A percentile compares a stretch with the other conserved stretches of the same genome.
These are phyloP conservation scores for Eretmocerus hayati DNA, from an alignment of 2,888 invertebrate genomes.

Conservation along the genomic window DNA sequence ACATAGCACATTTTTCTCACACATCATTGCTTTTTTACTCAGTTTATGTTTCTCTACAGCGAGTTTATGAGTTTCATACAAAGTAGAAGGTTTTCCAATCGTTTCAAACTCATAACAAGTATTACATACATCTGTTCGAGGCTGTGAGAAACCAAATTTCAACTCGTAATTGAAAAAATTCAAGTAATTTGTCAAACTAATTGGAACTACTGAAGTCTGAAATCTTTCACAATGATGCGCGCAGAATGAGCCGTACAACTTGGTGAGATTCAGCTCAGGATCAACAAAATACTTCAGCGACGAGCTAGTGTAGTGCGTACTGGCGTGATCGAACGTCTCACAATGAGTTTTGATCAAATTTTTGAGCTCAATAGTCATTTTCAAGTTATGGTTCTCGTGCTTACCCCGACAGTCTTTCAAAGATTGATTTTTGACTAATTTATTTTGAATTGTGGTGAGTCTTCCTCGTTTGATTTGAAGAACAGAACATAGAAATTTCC, in stretches of 20 bases:
- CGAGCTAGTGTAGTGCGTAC: constrained; percentile 6
- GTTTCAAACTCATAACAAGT: not conserved
- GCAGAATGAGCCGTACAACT: constrained; percentile 14
- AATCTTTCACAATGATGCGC: constrained; percentile 16
- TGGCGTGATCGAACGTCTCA: not conserved
- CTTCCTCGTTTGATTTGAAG: not conserved
- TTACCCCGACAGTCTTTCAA: constrained; percentile 7
- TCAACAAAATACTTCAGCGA: constrained; percentile 18
- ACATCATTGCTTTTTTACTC: constrained; percentile 11
- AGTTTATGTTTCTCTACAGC: constrained; percentile 9
- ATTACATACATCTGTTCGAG: not conserved
- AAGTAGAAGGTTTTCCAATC: not conserved
- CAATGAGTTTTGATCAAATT: constrained; percentile 5
- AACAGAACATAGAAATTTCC: not conserved
- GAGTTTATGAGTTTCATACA: not conserved
- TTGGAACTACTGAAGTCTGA: constrained; percentile 5
- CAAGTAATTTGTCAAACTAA: constrained; percentile 11
- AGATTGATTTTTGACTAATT: constrained; percentile 1
- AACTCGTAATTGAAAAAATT: constrained; percentile 18
- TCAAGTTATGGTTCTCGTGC: not conserved
- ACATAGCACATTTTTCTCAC: constrained; percentile 9
- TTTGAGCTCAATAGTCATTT: constrained; percentile 5
- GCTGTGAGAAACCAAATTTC: constrained; percentile 1
- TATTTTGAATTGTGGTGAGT: constrained; percentile 3
- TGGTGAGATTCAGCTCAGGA: constrained; percentile 10